Evolutionary conservation across 2,113 vertebrate genomes (phyloP).

Genomic region (Alethe castanea): DNA sequence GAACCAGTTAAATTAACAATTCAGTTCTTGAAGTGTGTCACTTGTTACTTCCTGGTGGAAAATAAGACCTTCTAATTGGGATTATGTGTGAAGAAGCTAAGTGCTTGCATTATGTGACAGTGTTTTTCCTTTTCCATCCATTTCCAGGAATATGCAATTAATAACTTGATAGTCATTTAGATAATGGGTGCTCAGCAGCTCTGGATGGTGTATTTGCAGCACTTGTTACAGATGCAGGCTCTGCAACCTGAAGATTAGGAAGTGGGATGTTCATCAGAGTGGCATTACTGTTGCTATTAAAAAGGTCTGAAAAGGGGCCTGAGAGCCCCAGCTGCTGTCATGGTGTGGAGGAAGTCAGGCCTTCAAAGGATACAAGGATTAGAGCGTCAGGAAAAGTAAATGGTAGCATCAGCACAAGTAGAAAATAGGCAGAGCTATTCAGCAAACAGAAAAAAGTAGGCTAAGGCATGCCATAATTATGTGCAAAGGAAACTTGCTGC

Average conservation of each 20-base stretch:
- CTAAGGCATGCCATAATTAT: conserved; percentile 73
- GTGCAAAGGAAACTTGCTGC: conserved; percentile 72
- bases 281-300: conserved; percentile 75
- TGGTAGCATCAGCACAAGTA: conserved; percentile 76
- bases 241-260: conserved; percentile 74
- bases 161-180: conserved; percentile 41
- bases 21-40: not conserved
- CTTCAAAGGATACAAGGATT: conserved; percentile 77
- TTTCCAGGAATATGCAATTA: conserved; percentile 31
- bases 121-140: conserved; percentile 32
- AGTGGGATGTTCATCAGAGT: conserved; percentile 63
- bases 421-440: conserved; percentile 76
- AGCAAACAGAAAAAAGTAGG: conserved; percentile 75
- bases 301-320: conserved; percentile 71
- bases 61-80: conserved; percentile 24
- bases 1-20: conserved; percentile 37
- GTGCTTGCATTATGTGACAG: not conserved
- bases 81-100: conserved; percentile 7
- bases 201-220: conserved; percentile 45
- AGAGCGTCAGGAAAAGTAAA: conserved; percentile 73
- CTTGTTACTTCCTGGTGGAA: conserved; percentile 27
- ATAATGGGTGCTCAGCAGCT: conserved; percentile 52
- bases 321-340: conserved; percentile 70
- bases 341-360: conserved; percentile 70
- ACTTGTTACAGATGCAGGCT: conserved; percentile 59